Percentiles rank a stretch among this genome's conserved stretches.
Conservation (phyloP, 2,113 vertebrate species). For the Pseudopipra pipra region DNA sequence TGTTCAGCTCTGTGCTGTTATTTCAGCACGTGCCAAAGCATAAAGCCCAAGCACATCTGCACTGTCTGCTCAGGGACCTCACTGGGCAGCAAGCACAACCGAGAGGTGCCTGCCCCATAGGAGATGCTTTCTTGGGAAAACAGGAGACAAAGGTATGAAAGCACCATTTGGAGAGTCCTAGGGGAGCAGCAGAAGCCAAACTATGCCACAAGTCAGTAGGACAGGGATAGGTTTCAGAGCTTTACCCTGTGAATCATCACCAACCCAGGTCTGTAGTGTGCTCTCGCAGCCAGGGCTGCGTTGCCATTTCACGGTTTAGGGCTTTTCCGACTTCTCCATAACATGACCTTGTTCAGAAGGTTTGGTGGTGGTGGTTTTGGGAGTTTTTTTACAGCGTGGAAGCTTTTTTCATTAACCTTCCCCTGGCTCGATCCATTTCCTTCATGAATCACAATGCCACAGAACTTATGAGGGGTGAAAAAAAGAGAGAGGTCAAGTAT, state of each 20-base stretch:
- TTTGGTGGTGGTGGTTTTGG: not conserved
- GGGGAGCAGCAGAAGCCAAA: not conserved
- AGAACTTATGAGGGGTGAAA: not conserved
- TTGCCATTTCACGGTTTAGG: not conserved
- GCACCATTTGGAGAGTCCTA: not conserved
- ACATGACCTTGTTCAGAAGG: not conserved
- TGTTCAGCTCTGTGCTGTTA: not conserved
- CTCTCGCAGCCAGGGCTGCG: not conserved
- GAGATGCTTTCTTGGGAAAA: not conserved
- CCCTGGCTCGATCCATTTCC: not conserved
- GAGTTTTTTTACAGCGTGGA: rapidly evolving
- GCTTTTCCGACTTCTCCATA: not conserved
- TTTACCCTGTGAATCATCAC: rapidly evolving
- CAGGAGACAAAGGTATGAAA: not conserved
- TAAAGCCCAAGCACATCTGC: not conserved
- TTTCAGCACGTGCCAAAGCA: not conserved
- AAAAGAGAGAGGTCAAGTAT: not conserved
- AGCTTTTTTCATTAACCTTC: not conserved
- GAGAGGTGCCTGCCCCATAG: rapidly evolving
- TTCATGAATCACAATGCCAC: not conserved
- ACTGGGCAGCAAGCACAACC: not conserved
- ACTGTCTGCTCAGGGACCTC: not conserved
- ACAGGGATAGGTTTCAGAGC: not conserved
- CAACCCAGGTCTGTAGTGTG: rapidly evolving
- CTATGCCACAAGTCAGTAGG: not conserved